Conservation (phyloP, 2,888 invertebrate genomes). For the Xylocampa areola region DNA sequence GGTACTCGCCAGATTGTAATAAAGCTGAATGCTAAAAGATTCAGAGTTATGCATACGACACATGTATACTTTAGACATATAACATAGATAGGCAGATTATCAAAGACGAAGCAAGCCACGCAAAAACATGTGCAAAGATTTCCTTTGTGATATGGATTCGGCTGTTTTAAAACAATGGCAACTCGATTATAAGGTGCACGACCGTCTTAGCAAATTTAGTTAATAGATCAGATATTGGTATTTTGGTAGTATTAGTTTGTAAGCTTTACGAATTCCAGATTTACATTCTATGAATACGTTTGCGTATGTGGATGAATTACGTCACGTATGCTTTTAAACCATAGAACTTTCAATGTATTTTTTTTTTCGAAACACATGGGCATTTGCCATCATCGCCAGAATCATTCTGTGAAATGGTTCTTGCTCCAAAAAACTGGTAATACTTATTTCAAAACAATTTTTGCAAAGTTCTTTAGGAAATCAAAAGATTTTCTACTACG, state of each 20-base stretch:
- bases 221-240: constrained; percentile 34
- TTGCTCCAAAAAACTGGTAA: constrained; percentile 24
- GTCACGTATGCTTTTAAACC: constrained; percentile 49
- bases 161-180: constrained; percentile 37
- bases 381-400: constrained; percentile 45
- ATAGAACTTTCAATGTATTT: constrained; percentile 31
- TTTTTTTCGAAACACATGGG: constrained; percentile 46
- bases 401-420: constrained; percentile 32
- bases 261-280: constrained; percentile 32
- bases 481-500: constrained; percentile 62
- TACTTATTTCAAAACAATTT: constrained; percentile 24
- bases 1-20: neutral
- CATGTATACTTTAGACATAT: constrained; percentile 7
- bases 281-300: constrained; percentile 39
- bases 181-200: constrained; percentile 28
- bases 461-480: constrained; percentile 32
- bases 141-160: constrained; percentile 27
- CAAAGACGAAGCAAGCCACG: constrained; percentile 4
- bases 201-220: constrained; percentile 22
- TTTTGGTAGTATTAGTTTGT: constrained; percentile 21
- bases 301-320: constrained; percentile 31
- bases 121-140: constrained; percentile 29
- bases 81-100: constrained; percentile 1
- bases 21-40: constrained; percentile 15
- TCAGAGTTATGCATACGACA: neutral